Evolutionary conservation across 2,797 vertebrate species (phyloP).

Genomic region (Echeneis naucrates): DNA sequence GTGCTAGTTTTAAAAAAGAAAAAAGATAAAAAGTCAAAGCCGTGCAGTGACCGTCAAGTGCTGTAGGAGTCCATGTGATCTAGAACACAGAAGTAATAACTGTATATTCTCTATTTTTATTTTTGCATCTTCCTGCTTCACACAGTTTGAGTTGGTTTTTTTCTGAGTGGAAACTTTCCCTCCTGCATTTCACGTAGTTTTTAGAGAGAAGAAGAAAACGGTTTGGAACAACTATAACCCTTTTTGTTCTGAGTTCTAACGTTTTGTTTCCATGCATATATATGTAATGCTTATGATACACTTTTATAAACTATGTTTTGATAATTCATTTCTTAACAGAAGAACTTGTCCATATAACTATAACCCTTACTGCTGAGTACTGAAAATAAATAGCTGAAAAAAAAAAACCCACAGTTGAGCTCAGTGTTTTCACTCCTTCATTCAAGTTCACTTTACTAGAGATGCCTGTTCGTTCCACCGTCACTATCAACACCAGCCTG

Average conservation of each 20-base stretch:
- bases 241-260: constrained; percentile 64
- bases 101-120: constrained; percentile 66
- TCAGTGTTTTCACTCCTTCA: constrained; percentile 55
- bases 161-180: constrained; percentile 59
- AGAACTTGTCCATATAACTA: constrained; percentile 85
- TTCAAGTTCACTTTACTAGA: neutral
- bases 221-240: constrained; percentile 69
- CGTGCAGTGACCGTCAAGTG: constrained; percentile 80
- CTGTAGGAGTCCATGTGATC: constrained; percentile 78
- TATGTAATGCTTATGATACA: constrained; percentile 86
- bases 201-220: constrained; percentile 56
- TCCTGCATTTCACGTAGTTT: constrained; percentile 72
- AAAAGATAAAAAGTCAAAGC: constrained; percentile 60
- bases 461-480: neutral
- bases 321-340: constrained; percentile 88
- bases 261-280: constrained; percentile 79
- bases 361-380: constrained; percentile 87
- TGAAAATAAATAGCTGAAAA: constrained; percentile 86
- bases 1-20: constrained; percentile 75
- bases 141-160: constrained; percentile 37
- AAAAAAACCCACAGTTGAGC: constrained; percentile 24
- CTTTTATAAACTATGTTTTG: constrained; percentile 89
- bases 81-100: constrained; percentile 79
- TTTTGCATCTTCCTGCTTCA: constrained; percentile 45
- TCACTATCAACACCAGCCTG: no score